Conservation (phyloP, 1,140 invertebrate genomes). For the Apis mellifera region DNA sequence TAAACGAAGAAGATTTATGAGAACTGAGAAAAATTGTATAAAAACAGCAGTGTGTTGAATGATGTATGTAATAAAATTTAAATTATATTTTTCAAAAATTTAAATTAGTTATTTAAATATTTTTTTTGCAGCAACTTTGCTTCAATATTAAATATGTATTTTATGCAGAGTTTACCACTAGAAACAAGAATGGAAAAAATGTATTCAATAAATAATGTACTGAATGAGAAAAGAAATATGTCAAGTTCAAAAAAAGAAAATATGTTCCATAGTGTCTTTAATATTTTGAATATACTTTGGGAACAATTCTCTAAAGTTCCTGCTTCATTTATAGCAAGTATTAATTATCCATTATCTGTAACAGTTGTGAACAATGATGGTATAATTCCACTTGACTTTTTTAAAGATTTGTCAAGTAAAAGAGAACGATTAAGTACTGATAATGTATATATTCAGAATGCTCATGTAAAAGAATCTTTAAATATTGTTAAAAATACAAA, state of each 20-base stretch:
- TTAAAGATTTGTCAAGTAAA: constrained; percentile 58
- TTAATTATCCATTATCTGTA: constrained; percentile 66
- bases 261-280: constrained; percentile 58
- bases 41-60: constrained; percentile 48
- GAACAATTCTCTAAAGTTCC: constrained; percentile 59
- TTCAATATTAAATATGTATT: constrained; percentile 46
- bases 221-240: constrained; percentile 42
- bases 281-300: constrained; percentile 57
- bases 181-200: constrained; percentile 34
- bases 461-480: constrained; percentile 28
- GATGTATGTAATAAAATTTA: constrained; percentile 3
- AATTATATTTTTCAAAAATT: neutral
- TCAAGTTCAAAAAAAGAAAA: constrained; percentile 53
- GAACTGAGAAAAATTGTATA: constrained; percentile 36
- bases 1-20: constrained; percentile 39
- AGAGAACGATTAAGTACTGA: constrained; percentile 34
- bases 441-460: constrained; percentile 16
- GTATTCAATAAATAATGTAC: constrained; percentile 43
- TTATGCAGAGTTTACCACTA: constrained; percentile 12
- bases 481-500: constrained; percentile 26
- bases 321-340: constrained; percentile 51
- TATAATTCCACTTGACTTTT: constrained; percentile 63
- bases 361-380: constrained; percentile 68
- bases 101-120: neutral
- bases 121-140: neutral